phyloP scores from a whole-genome alignment of 1,140 invertebrate species.

The Pseudomyrmex flavicornis region DNA sequence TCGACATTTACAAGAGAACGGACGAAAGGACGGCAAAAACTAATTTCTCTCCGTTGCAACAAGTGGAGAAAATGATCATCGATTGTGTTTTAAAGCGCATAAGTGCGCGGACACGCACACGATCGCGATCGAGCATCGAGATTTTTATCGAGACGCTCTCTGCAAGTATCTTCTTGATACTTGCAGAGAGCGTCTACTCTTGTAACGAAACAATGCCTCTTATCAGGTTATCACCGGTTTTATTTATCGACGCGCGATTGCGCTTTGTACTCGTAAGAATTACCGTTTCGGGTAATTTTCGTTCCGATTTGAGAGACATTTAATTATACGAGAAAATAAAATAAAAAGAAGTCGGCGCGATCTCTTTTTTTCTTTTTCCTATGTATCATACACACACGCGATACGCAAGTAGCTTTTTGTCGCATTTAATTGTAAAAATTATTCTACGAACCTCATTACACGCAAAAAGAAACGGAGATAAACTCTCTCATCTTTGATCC shows the following conservation, averaged over 20 bases:
- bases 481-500: not conserved
- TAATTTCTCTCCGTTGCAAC: slow-evolving; percentile 46
- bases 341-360: not conserved
- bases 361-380: too few species aligned
- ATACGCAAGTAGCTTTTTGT: not conserved
- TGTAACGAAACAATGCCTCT: not conserved
- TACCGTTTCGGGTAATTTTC: not conserved
- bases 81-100: not conserved
- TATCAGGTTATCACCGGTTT: slow-evolving; percentile 15
- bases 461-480: not conserved
- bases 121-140: slow-evolving; percentile 4
- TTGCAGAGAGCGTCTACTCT: too few species aligned
- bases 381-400: not conserved
- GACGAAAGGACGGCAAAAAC: not conserved
- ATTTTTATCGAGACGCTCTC: slow-evolving; percentile 22
- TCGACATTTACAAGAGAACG: not conserved
- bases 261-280: not conserved
- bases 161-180: not conserved
- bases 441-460: not conserved
- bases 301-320: not conserved
- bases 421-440: not conserved
- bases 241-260: not conserved
- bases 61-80: slow-evolving; percentile 42
- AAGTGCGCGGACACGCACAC: not conserved
- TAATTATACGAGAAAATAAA: not conserved